Evolutionary conservation across 2,113 vertebrate genomes (phyloP).

Genomic region (Carettochelys insculpta): DNA sequence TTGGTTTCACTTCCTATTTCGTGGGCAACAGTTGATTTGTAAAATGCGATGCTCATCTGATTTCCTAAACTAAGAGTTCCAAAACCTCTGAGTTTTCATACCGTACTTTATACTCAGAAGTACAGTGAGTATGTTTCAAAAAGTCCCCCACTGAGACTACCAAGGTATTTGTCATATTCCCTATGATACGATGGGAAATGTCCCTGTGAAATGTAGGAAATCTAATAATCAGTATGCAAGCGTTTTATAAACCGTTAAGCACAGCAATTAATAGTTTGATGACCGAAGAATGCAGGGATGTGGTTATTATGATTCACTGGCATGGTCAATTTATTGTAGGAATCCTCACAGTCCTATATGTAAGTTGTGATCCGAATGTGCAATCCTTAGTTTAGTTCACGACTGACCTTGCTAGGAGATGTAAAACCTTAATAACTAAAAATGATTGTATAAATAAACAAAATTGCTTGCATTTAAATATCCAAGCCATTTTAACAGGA

Average conservation of each 20-base stretch:
- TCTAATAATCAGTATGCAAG: neutral
- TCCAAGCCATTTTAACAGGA: neutral
- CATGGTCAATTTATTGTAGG: neutral
- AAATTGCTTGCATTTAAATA: neutral
- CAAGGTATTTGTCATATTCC: neutral
- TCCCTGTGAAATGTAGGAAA: neutral
- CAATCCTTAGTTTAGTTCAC: neutral
- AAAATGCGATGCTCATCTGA: neutral
- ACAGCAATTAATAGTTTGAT: neutral
- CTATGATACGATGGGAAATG: neutral
- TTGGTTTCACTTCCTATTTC: neutral
- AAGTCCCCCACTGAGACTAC: neutral
- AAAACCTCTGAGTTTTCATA: neutral
- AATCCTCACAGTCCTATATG: neutral
- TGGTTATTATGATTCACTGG: neutral
- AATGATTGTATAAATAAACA: neutral
- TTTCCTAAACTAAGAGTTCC: neutral
- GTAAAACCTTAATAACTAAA: neutral
- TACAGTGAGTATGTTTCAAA: neutral
- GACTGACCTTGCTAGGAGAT: neutral
- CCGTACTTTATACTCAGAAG: neutral
- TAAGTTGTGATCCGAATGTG: neutral
- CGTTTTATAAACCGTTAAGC: neutral
- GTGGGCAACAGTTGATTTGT: neutral
- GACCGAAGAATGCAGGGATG: neutral